Percentiles rank a stretch among this genome's conserved stretches.
phyloP scores from a whole-genome alignment of 2,888 invertebrate genomes.

The Plusia festucae region DNA sequence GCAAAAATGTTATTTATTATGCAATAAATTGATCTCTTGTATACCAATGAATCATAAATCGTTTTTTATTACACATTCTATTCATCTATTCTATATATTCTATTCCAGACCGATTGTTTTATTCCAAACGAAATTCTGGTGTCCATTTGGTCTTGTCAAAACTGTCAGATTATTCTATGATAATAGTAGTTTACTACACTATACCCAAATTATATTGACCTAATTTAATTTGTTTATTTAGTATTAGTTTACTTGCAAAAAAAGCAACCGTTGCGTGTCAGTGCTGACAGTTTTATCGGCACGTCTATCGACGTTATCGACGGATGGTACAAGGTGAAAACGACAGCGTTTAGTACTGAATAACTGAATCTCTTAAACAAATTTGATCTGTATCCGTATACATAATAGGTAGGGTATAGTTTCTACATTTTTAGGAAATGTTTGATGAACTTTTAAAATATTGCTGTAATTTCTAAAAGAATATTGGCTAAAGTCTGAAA shows the following conservation, averaged over 20 bases:
- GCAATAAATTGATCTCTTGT: neutral
- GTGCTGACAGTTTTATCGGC: slow-evolving; percentile 78
- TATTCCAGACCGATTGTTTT: too few species aligned
- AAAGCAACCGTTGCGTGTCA: slow-evolving; percentile 71
- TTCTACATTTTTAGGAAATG: too few species aligned
- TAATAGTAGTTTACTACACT: neutral
- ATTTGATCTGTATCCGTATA: too few species aligned
- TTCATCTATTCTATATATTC: too few species aligned
- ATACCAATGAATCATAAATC: neutral
- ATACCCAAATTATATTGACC: neutral
- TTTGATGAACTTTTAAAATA: too few species aligned
- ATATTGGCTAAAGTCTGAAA: too few species aligned
- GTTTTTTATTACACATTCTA: neutral
- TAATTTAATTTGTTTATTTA: neutral
- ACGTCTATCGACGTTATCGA: slow-evolving; percentile 67
- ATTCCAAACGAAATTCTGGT: too few species aligned
- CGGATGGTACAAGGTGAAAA: slow-evolving; percentile 43
- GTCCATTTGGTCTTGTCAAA: neutral
- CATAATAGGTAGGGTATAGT: too few species aligned
- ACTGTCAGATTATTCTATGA: neutral
- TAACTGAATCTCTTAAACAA: too few species aligned
- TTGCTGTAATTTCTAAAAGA: too few species aligned
- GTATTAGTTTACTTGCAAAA: slow-evolving; percentile 37
- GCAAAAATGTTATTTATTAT: neutral
- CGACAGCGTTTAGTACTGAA: neutral